Base-by-base conservation (phyloP, 2,113 vertebrate genomes). In the Puma concolor region DNA sequence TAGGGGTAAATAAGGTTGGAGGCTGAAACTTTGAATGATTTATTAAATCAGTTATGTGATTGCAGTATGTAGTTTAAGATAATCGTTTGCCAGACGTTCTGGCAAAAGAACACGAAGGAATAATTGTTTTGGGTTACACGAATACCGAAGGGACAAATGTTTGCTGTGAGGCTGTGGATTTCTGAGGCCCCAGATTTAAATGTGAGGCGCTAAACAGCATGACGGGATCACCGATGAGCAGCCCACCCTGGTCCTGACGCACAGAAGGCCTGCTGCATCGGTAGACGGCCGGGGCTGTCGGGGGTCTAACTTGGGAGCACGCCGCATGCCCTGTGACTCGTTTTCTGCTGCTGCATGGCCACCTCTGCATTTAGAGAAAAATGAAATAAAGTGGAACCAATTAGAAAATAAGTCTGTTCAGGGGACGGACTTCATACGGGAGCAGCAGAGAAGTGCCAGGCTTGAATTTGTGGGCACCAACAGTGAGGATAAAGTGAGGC, bases 261-360 rank as follows among this genome's bases (percentile, higher is more conserved):
- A 1, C 16, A 50, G 36, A 54, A 21, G 4, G 25, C 0, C 0
- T 6, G 11, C 19, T 0, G 15, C 48, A 2, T 36, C 3, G 21
- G 29, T 11, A 11, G 88, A 50, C 7, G 16, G 36, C 44, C 23
- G 4, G 66, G 44, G 44, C 44, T 44, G 44, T 44, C 1, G 44
- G 5, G 41, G 52, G 16, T 19, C 29, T 36, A 21, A 6, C 36
- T 36, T 1, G 36, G 23, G 33, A 79, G 74, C n/a, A 1, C 7
- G 2, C 21, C 0, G 0, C 3, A 2, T 6, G 54, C 41, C 41
- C 21, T 2, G 27, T 2, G 84, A 27, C 87, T 17, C 7, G 0
- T 1, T 52, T 86, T 23, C 9, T 31, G 25, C 38, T 2, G 1
- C 64, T 5, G 11, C 8, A 0, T 11, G 0, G 1, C 21, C 31